Base-by-base conservation (phyloP, 2,113 vertebrate genomes). In the Labeo rohita region DNA sequence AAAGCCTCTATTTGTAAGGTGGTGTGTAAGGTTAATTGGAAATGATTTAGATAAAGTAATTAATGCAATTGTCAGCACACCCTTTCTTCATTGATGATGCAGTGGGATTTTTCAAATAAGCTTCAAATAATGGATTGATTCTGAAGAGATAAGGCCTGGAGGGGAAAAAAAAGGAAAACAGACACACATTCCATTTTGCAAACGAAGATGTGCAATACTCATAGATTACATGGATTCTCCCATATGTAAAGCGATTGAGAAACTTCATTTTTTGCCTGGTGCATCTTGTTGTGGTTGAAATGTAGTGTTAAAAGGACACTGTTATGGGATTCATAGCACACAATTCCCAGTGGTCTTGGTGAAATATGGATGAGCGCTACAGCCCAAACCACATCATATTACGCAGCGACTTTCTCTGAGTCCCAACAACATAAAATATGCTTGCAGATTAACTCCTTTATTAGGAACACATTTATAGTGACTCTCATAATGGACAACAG, bases 351-450 rank as follows among this genome's bases (percentile, higher is more conserved):
- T 90, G 93, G 92, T 84, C 89, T 88, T 90, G 91, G 93, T 93
- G 93, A 94, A 94, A 94, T 95, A 94, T 94, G 93, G 92, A 94
- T 93, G 92, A 93, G 91, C 87, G 91, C 93, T 93, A 91, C 86
- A 85, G 88, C 90, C 91, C 92, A 93, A 94, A 92, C 84, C 87
- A 88, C 61, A 13, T 87, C 79, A 91, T 90, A 92, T 89, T 59
- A 86, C 90, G 92, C 91, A 92, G 85, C 89, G 49, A 73, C 87
- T 92, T 90, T 88, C 89, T 91, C 28, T 2, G 28, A 28, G 28
- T 28, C 91, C 89, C 89, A 92, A 90, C 85, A 87, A 88, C 91
- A 94, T 94, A 92, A 94, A 94, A 94, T 95, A 95, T 94, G 93
- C 90, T 93, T 93, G 91, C 89, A 52, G 92, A 91, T 93, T 92